phyloP scores from a whole-genome alignment of 2,113 vertebrate species.

The Pangasianodon gigas region DNA sequence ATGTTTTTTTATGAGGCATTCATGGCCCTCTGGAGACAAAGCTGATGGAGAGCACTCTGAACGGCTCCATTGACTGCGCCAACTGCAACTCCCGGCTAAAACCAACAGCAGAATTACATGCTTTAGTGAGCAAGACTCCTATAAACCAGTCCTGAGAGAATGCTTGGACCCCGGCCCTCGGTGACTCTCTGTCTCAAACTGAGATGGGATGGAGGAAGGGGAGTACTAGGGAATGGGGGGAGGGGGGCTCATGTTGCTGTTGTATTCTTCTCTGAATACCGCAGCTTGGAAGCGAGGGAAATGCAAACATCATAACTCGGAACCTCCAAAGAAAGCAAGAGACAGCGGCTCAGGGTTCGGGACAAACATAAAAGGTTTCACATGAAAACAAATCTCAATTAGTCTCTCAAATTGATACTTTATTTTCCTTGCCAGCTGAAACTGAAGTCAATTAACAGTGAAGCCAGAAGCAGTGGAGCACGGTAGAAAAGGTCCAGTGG shows the following conservation, averaged over 20 bases:
- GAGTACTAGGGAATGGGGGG: not conserved
- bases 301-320: conserved; percentile 41
- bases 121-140: conserved; percentile 64
- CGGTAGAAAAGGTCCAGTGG: conserved; percentile 24
- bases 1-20: conserved; percentile 67
- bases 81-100: conserved; percentile 65
- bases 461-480: conserved; percentile 38
- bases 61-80: conserved; percentile 64
- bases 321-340: conserved; percentile 51
- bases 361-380: conserved; percentile 29
- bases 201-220: not conserved
- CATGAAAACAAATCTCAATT: conserved; percentile 43
- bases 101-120: conserved; percentile 71
- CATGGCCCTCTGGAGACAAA: conserved; percentile 60
- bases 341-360: conserved; percentile 8
- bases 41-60: conserved; percentile 64
- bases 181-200: conserved; percentile 50
- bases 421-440: conserved; percentile 41
- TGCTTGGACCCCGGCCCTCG: conserved; percentile 44
- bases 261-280: conserved; percentile 42
- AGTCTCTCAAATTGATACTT: conserved; percentile 45
- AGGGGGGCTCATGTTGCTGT: conserved; percentile 10
- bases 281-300: conserved; percentile 42
- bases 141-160: conserved; percentile 64
- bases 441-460: conserved; percentile 44